Base-by-base conservation (phyloP, 2,888 invertebrate species). In the Nowickia ferox region DNA sequence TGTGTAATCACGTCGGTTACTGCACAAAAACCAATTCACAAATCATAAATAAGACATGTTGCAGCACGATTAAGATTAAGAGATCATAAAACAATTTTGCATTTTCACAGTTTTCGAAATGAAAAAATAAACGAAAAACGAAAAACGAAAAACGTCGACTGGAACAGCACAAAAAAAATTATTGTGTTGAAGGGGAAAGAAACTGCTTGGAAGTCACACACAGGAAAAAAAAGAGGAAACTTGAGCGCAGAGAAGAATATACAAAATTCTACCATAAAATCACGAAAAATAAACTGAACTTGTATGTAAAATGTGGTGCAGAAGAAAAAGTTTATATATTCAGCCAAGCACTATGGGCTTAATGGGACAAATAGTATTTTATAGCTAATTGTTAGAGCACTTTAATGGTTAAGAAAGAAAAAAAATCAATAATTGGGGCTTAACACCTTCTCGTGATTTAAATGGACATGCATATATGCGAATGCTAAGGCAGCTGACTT, bases 1-100 rank as follows among this genome's bases (percentile, higher is more conserved):
- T 88, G 74, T 86, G 83, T 89, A 91, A 91, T 91, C 89, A 84
- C 87, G 87, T 87, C 84, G 87, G 81, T 91, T 89, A 89, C 90
- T 89, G 90, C 91, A 90, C 90, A 90, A 91, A 91, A 91, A 89
- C 85, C 89, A 91, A 90, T 91, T 90, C 91, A 91, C 91, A 91
- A 91, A 91, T 91, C 91, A 91, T 91, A 91, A 91, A 91, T 91
- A 90, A 90, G 90, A 89, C 89, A 89, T 89, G 89, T 88, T 88
- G 88, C 87, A 83, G 84, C 87, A 87, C 87, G 83, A 86, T 86
- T 84, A 84, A 86, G 87, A 87, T 87, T 87, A 87, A 87, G 87
- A 87, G 84, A 87, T 87, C 87, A 87, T 87, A 87, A 87, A 87
- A 85, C 84, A 87, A 87, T 87, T 87, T 87, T 87, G 87, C 87